phyloP scores from a whole-genome alignment of 1,140 invertebrate genomes.

The Rhyzopertha dominica region DNA sequence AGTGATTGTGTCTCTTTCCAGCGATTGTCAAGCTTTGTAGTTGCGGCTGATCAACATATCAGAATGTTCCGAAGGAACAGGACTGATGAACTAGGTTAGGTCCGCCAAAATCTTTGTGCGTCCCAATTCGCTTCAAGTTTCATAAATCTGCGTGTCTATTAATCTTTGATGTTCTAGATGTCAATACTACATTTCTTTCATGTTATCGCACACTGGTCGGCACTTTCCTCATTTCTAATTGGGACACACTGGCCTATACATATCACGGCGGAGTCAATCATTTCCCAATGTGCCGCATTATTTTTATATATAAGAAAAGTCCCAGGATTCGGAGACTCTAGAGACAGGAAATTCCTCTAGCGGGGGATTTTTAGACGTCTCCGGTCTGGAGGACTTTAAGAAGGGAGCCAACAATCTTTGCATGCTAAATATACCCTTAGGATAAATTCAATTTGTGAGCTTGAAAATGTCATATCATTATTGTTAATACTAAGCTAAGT shows the following conservation, averaged over 20 bases:
- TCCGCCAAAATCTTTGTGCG: slow-evolving; percentile 13
- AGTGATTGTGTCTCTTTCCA: slow-evolving; percentile 40
- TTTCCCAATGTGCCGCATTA: slow-evolving; percentile 37
- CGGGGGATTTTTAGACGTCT: slow-evolving; percentile 16
- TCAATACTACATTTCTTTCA: slow-evolving; percentile 13
- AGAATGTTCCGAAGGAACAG: slow-evolving; percentile 21
- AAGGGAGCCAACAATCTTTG: slow-evolving; percentile 17
- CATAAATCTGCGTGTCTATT: slow-evolving; percentile 16
- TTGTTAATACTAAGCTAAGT: slow-evolving; percentile 19
- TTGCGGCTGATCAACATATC: slow-evolving; percentile 26
- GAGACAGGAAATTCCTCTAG: slow-evolving; percentile 26
- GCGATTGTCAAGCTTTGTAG: slow-evolving; percentile 10
- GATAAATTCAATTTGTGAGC: slow-evolving; percentile 28
- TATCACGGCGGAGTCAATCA: slow-evolving; percentile 32
- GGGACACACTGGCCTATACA: slow-evolving; percentile 29
- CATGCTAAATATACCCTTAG: slow-evolving; percentile 21
- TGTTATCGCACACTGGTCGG: slow-evolving; percentile 21
- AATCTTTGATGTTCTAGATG: slow-evolving; percentile 7
- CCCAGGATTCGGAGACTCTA: slow-evolving; percentile 12
- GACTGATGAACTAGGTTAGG: slow-evolving; percentile 2
- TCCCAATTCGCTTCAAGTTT: slow-evolving; percentile 27
- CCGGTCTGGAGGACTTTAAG: slow-evolving; percentile 12
- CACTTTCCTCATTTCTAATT: slow-evolving; percentile 17
- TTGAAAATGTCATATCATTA: slow-evolving; percentile 32
- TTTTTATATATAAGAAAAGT: slow-evolving; percentile 18